Base-by-base conservation (phyloP, 1,140 invertebrate genomes). In the Pogonognathellus flavescens region DNA sequence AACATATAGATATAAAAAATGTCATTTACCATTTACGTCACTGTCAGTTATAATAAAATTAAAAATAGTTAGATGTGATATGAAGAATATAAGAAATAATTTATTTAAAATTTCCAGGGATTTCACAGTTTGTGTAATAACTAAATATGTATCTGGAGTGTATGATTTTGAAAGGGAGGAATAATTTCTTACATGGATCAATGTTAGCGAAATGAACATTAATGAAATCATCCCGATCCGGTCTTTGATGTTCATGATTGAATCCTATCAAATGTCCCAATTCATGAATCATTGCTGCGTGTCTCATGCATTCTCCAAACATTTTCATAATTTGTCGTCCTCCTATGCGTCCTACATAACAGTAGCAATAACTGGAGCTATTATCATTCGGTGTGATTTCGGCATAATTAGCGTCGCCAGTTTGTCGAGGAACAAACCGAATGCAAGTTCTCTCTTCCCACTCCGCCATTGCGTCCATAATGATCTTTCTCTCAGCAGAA, bases 371-470 rank as follows among this genome's bases (percentile, higher is more conserved):
- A 31, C 18, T 59, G 13, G 41, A 50, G 13, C 22, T 22, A 8
- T 57, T 57, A 20, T 85, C 84, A 72, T 83, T 41, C 1, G 85
- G 85, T 9, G 81, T 83, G 18, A 96, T 94, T 10, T 92, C 90
- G 53, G 96, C 91, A 89, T 95, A 96, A 89, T 95, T 94, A 0
- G 80, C 89, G 86, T 95, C 93, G 0, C 59, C 93, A 90, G 31
- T 92, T 92, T 87, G 95, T 94, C 88, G 94, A 95, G 70, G 70
- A 5, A 49, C 16, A n/a, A 76, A 76, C 41, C 70, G 13, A 1
- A 76, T 16, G 14, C 70, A 76, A 0, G 70, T 76, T 49, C 49
- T 76, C 0, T 5, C 18, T 76, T 76, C 70, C 70, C 70, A 76
- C 86, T 94, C 92, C 0, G 92, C 91, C 84, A 95, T 94, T 0